A percentile compares a stretch with the other conserved stretches of the same genome.
Evolutionary conservation across 2,797 vertebrate genomes (phyloP).

Genomic region (Chaenodraco wilsoni): DNA sequence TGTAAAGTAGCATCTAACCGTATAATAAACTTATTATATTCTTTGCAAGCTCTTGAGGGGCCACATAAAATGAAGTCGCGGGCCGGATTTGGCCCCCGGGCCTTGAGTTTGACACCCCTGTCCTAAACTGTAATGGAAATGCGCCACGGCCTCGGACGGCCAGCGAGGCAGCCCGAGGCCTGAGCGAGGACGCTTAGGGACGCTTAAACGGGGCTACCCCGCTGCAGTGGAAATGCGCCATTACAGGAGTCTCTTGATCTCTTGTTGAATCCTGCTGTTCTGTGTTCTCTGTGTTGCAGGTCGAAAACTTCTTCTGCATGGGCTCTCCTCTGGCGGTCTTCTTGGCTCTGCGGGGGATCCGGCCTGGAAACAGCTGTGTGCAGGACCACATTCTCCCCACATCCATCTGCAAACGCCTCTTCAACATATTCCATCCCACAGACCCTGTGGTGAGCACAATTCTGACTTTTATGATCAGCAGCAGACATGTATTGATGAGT

Average conservation of each 20-base stretch:
- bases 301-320: slow-evolving; percentile 99
- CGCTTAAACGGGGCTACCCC: too few relatives aligned
- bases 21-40: too few relatives aligned
- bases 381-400: slow-evolving; percentile 95
- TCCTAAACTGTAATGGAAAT: too few relatives aligned
- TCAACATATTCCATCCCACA: slow-evolving; percentile 97
- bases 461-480: background rate
- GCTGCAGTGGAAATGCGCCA: too few relatives aligned
- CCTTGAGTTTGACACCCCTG: too few relatives aligned
- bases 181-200: too few relatives aligned
- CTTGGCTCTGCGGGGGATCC: slow-evolving; percentile 91
- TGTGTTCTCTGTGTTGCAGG: slow-evolving; percentile 75
- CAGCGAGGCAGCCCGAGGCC: too few relatives aligned
- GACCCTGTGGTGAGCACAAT: slow-evolving; percentile 92
- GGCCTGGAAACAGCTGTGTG: slow-evolving; percentile 86
- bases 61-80: too few relatives aligned
- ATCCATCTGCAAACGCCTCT: slow-evolving; percentile 91
- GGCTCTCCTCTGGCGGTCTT: slow-evolving; percentile 96
- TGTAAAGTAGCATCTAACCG: too few relatives aligned
- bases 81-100: too few relatives aligned
- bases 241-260: background rate
- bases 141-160: too few relatives aligned
- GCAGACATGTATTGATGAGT: background rate
- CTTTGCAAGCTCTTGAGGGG: too few relatives aligned
- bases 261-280: background rate